Conservation (phyloP, 2,888 invertebrate species). For the Aromia moschata region DNA sequence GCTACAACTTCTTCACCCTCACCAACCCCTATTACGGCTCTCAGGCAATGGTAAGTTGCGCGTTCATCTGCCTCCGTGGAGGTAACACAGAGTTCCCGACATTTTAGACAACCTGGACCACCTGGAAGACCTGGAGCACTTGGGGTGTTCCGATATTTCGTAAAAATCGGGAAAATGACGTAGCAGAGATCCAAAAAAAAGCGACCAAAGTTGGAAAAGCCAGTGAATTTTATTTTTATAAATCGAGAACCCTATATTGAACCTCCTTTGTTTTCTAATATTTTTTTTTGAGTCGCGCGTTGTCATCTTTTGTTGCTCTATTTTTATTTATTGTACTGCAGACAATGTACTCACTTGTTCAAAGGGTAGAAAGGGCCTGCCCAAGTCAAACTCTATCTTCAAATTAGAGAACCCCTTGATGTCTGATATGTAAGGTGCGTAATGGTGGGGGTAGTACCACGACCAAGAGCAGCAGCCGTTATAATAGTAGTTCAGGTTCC, state of each 20-base stretch:
- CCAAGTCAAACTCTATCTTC: conserved; percentile 83
- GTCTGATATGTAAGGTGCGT: conserved; percentile 96
- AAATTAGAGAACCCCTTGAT: conserved; percentile 70
- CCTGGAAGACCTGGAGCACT: no score
- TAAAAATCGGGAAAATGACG: no score
- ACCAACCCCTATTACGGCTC: conserved; percentile 81
- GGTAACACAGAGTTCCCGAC: not conserved
- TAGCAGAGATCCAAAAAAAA: no score
- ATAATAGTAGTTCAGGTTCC: conserved; percentile 97
- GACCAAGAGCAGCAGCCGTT: conserved; percentile 97
- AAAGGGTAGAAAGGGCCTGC: conserved; percentile 91
- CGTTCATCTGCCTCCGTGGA: no score
- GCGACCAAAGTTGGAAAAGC: no score
- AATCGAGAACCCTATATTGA: no score
- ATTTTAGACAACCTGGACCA: not conserved
- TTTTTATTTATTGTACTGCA: no score
- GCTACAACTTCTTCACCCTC: conserved; percentile 78
- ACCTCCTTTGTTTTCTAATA: no score
- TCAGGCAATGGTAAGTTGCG: conserved; percentile 74
- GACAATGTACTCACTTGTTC: conserved; percentile 71
- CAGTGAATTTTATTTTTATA: no score
- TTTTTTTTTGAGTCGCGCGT: no score
- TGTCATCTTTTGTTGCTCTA: no score
- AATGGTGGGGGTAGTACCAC: conserved; percentile 98
- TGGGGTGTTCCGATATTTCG: no score